Percentiles rank a stretch among this genome's conserved stretches.
Evolutionary conservation across 2,797 vertebrate genomes (phyloP).

Genomic region (Pipistrellus nathusii): DNA sequence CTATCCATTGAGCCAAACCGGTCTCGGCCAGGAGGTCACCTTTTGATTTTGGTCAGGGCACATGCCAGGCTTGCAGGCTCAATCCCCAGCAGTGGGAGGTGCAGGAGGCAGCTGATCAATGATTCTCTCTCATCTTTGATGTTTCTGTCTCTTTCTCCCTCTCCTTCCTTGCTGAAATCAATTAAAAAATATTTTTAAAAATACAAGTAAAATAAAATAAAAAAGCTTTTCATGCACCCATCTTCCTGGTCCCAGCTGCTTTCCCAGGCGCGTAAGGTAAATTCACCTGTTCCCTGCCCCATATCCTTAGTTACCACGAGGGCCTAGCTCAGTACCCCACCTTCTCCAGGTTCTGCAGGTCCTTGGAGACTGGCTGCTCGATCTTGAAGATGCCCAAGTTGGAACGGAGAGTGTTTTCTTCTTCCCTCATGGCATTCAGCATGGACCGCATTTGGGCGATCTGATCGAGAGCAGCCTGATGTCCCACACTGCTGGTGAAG

Average conservation of each 20-base stretch:
- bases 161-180: too few species aligned
- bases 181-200: too few species aligned
- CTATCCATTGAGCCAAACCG: too few species aligned
- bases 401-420: conserved; percentile 87
- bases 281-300: neutral
- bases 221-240: neutral
- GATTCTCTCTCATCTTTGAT: too few species aligned
- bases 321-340: conserved; percentile 79
- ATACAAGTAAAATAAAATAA: neutral
- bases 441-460: conserved; percentile 82
- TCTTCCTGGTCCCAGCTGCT: neutral
- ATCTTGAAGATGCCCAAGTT: conserved; percentile 93
- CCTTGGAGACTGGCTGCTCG: conserved; percentile 89
- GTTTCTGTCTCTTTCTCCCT: too few species aligned
- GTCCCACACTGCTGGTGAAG: conserved; percentile 86
- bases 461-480: conserved; percentile 87
- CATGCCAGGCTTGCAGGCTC: too few species aligned
- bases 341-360: conserved; percentile 91
- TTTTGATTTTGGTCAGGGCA: too few species aligned
- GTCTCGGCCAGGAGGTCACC: too few species aligned
- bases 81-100: too few species aligned
- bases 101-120: too few species aligned
- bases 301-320: neutral
- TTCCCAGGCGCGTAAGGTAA: neutral
- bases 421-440: conserved; percentile 89